phyloP scores from a whole-genome alignment of 2,113 vertebrate genomes.

The Lanius collurio region DNA sequence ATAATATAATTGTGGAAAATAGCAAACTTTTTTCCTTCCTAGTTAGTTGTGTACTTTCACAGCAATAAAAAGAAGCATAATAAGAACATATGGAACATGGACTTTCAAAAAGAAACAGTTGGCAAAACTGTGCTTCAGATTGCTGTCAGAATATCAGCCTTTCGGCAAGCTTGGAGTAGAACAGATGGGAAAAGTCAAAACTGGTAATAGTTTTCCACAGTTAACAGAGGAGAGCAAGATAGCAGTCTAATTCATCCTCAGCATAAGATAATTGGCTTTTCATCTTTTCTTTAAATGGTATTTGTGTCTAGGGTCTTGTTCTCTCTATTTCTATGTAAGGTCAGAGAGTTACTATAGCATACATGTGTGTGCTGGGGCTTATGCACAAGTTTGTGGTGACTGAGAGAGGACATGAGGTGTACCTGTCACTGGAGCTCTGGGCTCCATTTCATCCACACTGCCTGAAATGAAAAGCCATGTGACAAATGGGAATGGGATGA shows the following conservation, averaged over 20 bases:
- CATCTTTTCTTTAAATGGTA: not conserved
- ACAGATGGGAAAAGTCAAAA: slow-evolving; percentile 69
- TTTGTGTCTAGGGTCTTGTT: not conserved
- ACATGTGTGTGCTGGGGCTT: not conserved
- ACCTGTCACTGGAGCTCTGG: not conserved
- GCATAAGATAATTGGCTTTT: not conserved
- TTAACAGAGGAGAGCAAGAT: slow-evolving; percentile 16
- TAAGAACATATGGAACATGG: slow-evolving; percentile 53
- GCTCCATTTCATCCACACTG: not conserved
- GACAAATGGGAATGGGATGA: not conserved
- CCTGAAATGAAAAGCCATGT: not conserved
- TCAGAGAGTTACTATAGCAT: not conserved
- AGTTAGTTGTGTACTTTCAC: not conserved
- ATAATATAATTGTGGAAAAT: not conserved
- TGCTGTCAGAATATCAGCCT: slow-evolving; percentile 63
- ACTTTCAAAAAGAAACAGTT: slow-evolving; percentile 49
- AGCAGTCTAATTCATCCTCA: not conserved
- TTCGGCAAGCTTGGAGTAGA: slow-evolving; percentile 41
- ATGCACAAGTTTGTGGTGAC: not conserved
- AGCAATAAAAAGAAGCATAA: slow-evolving; percentile 34
- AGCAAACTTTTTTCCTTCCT: not conserved
- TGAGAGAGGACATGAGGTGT: not conserved
- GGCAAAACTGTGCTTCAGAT: slow-evolving; percentile 26
- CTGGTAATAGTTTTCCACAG: slow-evolving; percentile 25
- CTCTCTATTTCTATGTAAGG: not conserved